Base-by-base conservation (phyloP, 2,888 invertebrate species). In the Lasioglossum figueresi region DNA sequence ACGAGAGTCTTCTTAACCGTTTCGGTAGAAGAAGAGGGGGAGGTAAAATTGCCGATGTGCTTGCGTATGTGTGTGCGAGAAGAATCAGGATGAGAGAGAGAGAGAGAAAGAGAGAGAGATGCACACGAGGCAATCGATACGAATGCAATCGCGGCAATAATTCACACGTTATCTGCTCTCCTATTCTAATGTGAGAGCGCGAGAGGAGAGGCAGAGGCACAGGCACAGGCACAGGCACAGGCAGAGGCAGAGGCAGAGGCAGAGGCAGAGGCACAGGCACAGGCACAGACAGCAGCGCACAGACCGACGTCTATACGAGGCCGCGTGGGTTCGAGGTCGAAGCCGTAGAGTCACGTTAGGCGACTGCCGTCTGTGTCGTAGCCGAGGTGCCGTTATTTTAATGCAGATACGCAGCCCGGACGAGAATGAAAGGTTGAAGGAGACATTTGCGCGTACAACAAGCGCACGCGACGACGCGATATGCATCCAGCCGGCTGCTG, bases 291-390 rank as follows among this genome's bases (percentile, higher is more conserved):
- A 43, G n/a, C 23, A 43, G n/a, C 23, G 3, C n/a, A 37, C 76
- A 86, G 70, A 48, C 76, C 85, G 48, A 63, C 83, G 84, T 78
- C 80, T 52, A 52, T 85, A 76, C 85, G 85, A 87, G 87, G 87
- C 80, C 88, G 90, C 87, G 89, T 90, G 90, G 91, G 91, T 90
- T 91, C 90, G 91, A 90, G 91, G 91, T 89, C 86, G 91, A 88
- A 91, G 88, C 79, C 88, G 84, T 84, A 83, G 84, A 90, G 89
- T 90, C 90, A 88, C 89, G 89, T 90, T 89, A 89, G 89, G 84
- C 87, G 88, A 89, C 80, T 85, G 88, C 80, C 82, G 89, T 83
- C 84, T 88, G 77, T 90, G 89, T 91, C 90, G 91, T 91, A 90
- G 91, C 80, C 90, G 85, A 90, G 80, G 83, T 90, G 91, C 90